Evolutionary conservation across 2,797 vertebrate species (phyloP).

Genomic region (Pampus argenteus): DNA sequence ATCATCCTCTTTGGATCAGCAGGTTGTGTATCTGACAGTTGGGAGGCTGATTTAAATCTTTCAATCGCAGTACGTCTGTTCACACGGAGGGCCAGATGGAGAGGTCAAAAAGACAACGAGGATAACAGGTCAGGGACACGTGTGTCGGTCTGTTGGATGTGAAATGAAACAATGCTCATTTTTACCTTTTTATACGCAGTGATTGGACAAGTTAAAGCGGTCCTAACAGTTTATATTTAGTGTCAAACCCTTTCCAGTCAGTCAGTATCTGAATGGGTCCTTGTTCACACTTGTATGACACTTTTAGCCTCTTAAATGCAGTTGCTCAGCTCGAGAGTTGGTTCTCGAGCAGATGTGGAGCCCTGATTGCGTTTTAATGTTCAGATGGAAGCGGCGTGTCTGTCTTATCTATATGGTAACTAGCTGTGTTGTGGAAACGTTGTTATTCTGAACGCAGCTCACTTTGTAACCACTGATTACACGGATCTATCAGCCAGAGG

Average conservation of each 20-base stretch:
- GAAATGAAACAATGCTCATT: background rate
- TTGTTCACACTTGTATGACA: slow-evolving; percentile 1
- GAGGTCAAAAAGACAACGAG: background rate
- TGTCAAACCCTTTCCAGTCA: too few relatives aligned
- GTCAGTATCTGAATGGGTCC: too few relatives aligned
- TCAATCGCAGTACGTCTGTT: background rate
- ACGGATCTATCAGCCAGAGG: slow-evolving; percentile 67
- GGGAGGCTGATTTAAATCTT: background rate
- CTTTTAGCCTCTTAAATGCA: slow-evolving; percentile 17
- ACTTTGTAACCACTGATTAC: slow-evolving; percentile 68
- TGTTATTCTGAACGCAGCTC: slow-evolving; percentile 65
- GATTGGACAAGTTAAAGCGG: too few relatives aligned
- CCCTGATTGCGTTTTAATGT: slow-evolving; percentile 59
- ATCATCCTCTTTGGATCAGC: slow-evolving; percentile 6
- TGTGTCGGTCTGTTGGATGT: background rate
- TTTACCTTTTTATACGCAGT: too few relatives aligned
- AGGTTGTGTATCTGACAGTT: slow-evolving; percentile 19
- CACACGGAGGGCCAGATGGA: background rate
- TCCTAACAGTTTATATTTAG: too few relatives aligned
- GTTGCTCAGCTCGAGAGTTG: slow-evolving; percentile 38
- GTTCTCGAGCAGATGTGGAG: slow-evolving; percentile 15
- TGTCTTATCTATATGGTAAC: slow-evolving; percentile 81
- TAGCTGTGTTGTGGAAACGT: slow-evolving; percentile 58
- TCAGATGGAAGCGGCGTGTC: slow-evolving; percentile 32
- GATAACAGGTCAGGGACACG: background rate